phyloP scores from a whole-genome alignment of 2,888 invertebrate genomes.

The Aphidius colemani region DNA sequence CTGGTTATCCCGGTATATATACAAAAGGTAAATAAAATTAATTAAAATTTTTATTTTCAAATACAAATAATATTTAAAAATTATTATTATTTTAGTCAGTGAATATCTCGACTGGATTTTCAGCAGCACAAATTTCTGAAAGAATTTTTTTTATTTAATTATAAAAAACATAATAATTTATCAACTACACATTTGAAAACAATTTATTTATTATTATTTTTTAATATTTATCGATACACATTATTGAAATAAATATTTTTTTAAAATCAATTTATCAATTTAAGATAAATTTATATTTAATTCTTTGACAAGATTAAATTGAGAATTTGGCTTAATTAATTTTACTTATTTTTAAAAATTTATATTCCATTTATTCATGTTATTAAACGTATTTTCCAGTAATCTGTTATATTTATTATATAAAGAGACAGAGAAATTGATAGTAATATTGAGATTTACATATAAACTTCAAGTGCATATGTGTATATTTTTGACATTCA shows the following conservation, averaged over 20 bases:
- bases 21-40: conserved; percentile 59
- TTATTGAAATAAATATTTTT: conserved; percentile 40
- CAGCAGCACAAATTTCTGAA: conserved; percentile 62
- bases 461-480: too few relatives aligned
- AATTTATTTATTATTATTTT: conserved; percentile 48
- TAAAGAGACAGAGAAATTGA: conserved; percentile 8
- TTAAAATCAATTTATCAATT: conserved; percentile 4
- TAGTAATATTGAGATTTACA: too few relatives aligned
- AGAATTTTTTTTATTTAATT: not conserved
- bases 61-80: too few relatives aligned
- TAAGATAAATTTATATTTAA: conserved; percentile 6
- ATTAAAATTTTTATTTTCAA: too few relatives aligned
- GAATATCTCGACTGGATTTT: conserved; percentile 75
- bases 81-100: conserved; percentile 64
- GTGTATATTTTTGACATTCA: conserved; percentile 27
- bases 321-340: conserved; percentile 16
- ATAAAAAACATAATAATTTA: not conserved
- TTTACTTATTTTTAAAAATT: conserved; percentile 7
- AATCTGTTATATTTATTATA: conserved; percentile 3
- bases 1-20: conserved; percentile 79
- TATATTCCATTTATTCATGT: conserved; percentile 11
- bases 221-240: conserved; percentile 47
- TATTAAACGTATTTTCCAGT: not conserved
- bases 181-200: conserved; percentile 40
- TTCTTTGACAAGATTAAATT: conserved; percentile 9